These are phyloP conservation scores for Diaphora mendica DNA, from an alignment of 2,888 invertebrate genomes.

Conservation along the genomic window DNA sequence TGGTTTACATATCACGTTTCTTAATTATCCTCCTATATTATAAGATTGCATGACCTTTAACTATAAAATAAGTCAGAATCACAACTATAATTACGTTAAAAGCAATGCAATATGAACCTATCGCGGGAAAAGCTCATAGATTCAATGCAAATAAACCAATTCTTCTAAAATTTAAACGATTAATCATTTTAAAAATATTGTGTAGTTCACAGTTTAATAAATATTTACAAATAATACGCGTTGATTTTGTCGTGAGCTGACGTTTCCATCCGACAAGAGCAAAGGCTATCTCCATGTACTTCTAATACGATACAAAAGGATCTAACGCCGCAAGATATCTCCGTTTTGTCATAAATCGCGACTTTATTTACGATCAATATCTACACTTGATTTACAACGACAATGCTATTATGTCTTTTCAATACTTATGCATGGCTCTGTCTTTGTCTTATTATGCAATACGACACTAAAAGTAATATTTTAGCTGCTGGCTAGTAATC, in stretches of 20 bases:
- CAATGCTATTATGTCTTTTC: constrained; percentile 71
- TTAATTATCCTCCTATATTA: background rate
- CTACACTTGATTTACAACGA: constrained; percentile 74
- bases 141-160: background rate
- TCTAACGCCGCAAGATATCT: constrained; percentile 66
- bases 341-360: constrained; percentile 78
- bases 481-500: constrained; percentile 17
- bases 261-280: constrained; percentile 67
- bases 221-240: constrained; percentile 8
- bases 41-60: background rate
- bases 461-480: constrained; percentile 32
- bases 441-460: constrained; percentile 56
- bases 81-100: background rate
- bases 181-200: background rate
- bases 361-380: constrained; percentile 80
- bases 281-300: constrained; percentile 66
- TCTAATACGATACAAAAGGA: constrained; percentile 47
- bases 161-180: background rate
- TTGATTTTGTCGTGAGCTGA: constrained; percentile 64
- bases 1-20: too few species aligned
- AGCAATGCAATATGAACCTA: background rate
- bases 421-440: constrained; percentile 55
- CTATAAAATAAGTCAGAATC: background rate
- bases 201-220: background rate
- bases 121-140: background rate